Evolutionary conservation across 2,797 vertebrate genomes (phyloP).

Genomic region (Nannoperca australis): DNA sequence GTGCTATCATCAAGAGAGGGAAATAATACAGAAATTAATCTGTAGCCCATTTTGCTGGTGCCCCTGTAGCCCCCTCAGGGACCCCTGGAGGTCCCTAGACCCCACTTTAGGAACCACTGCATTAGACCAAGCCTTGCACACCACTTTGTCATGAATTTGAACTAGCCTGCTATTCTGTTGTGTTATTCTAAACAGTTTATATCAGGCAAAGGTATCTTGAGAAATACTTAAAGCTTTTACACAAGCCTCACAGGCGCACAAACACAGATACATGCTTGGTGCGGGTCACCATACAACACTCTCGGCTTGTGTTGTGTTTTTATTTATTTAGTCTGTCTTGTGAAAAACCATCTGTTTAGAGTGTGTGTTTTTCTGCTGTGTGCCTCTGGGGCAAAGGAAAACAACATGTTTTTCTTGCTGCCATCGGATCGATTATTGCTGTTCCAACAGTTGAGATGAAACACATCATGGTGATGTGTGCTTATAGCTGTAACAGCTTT

Average conservation of each 20-base stretch:
- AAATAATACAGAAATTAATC: constrained; percentile 61
- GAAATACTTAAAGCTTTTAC: background rate
- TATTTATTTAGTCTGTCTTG: constrained; percentile 39
- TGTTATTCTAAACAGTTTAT: constrained; percentile 10
- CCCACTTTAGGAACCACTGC: constrained; percentile 36
- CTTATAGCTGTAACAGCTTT: constrained; percentile 50
- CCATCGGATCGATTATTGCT: constrained; percentile 71
- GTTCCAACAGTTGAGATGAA: constrained; percentile 64
- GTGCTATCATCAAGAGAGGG: constrained; percentile 47
- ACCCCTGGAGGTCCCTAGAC: constrained; percentile 37
- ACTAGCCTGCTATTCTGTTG: background rate
- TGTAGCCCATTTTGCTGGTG: constrained; percentile 51
- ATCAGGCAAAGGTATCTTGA: background rate
- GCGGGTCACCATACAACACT: constrained; percentile 15
- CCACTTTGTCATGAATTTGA: constrained; percentile 33
- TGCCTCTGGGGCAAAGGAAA: constrained; percentile 60
- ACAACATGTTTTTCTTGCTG: constrained; percentile 67
- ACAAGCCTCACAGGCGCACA: constrained; percentile 1
- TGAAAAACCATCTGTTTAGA: constrained; percentile 59
- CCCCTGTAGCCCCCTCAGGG: constrained; percentile 34
- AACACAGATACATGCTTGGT: background rate
- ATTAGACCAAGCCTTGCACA: constrained; percentile 13
- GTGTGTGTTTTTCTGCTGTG: constrained; percentile 41
- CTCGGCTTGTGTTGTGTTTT: constrained; percentile 21
- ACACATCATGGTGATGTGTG: constrained; percentile 50